phyloP scores from a whole-genome alignment of 2,113 vertebrate species.

The Thamnaconus septentrionalis region DNA sequence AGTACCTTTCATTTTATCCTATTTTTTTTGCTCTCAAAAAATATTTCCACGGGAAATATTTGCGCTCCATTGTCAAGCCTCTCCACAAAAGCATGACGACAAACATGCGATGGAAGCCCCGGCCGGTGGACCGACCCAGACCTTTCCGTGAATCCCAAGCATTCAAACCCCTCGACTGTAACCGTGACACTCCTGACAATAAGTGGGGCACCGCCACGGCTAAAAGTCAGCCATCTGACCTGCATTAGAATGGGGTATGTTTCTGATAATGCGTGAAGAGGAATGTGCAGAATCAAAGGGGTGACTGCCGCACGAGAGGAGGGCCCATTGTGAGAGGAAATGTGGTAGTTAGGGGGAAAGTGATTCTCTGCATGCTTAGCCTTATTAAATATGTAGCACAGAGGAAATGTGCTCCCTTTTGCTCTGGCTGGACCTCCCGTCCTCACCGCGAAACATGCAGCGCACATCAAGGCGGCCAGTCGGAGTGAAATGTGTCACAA shows the following conservation, averaged over 20 bases:
- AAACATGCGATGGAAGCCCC: conserved; percentile 42
- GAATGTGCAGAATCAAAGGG: conserved; percentile 65
- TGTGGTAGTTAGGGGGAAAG: conserved; percentile 51
- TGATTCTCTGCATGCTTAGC: conserved; percentile 65
- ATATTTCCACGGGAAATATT: too few relatives aligned
- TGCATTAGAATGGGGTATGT: conserved; percentile 50
- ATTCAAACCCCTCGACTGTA: conserved; percentile 14
- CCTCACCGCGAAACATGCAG: conserved; percentile 13
- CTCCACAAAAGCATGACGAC: conserved; percentile 39
- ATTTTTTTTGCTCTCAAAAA: conserved; percentile 11
- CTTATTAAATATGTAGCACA: conserved; percentile 74
- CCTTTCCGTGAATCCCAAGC: conserved; percentile 49
- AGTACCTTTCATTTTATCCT: conserved; percentile 11
- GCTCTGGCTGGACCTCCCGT: conserved; percentile 30
- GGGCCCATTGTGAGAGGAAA: conserved; percentile 52
- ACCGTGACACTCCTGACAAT: conserved; percentile 32
- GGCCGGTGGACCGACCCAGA: conserved; percentile 23
- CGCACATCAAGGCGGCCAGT: conserved; percentile 12
- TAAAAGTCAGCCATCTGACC: conserved; percentile 43
- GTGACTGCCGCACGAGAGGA: conserved; percentile 19
- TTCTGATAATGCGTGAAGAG: conserved; percentile 65
- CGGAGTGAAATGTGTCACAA: conserved; percentile 2
- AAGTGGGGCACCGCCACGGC: conserved; percentile 14
- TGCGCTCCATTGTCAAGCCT: background rate
- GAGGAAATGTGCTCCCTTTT: conserved; percentile 66